Evolutionary conservation across 2,888 invertebrate species (phyloP).

Genomic region (Salpingus planirostris): DNA sequence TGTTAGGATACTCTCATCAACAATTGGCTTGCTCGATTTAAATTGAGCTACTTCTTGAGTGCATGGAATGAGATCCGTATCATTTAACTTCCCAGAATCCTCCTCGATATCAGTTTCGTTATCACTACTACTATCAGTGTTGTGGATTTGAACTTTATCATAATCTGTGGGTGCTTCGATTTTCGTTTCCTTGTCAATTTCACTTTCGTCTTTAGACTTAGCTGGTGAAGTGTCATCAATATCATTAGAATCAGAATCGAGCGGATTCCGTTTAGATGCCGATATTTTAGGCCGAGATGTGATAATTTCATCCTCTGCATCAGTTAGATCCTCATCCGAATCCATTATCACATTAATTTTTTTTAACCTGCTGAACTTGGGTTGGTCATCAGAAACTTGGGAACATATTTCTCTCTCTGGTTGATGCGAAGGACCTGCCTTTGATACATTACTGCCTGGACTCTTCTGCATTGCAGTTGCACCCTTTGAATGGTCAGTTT

Average conservation of each 20-base stretch:
- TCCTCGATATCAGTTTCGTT: conserved; percentile 20
- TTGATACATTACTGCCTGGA: too few relatives aligned
- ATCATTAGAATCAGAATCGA: conserved; percentile 1
- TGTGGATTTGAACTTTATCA: conserved; percentile 1
- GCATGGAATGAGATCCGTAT: background rate
- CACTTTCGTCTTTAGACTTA: too few relatives aligned
- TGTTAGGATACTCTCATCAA: background rate
- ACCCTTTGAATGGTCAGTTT: too few relatives aligned
- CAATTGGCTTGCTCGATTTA: background rate
- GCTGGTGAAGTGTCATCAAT: background rate
- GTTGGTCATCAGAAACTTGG: too few relatives aligned
- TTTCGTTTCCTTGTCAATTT: too few relatives aligned
- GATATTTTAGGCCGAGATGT: too few relatives aligned
- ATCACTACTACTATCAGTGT: conserved; percentile 10
- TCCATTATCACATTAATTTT: background rate
- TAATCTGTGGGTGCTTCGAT: too few relatives aligned
- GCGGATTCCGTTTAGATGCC: background rate
- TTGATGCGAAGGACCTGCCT: background rate
- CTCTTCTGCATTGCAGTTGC: too few relatives aligned
- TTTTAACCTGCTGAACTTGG: background rate
- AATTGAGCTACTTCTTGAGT: background rate
- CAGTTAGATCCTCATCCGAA: background rate
- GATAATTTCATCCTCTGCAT: too few relatives aligned
- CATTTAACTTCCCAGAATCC: conserved; percentile 1
- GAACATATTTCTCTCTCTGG: too few relatives aligned